Conservation (phyloP, 2,113 vertebrate species). For the Austrofundulus limnaeus region DNA sequence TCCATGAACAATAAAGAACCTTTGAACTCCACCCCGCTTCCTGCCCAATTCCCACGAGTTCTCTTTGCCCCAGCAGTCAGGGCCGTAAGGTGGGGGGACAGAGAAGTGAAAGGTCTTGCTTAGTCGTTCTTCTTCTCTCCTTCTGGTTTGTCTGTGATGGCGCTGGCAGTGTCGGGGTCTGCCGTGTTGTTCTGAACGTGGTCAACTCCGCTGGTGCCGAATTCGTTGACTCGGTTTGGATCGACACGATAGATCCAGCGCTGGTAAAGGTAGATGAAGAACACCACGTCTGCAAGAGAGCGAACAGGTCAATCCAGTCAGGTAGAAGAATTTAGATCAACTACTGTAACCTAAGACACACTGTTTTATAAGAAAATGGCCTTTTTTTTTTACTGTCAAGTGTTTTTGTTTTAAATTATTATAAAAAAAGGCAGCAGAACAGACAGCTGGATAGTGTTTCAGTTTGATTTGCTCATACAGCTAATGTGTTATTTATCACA, state of each 20-base stretch:
- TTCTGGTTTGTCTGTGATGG: constrained; percentile 82
- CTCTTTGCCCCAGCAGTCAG: constrained; percentile 50
- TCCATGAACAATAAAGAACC: constrained; percentile 72
- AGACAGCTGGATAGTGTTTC: too few species aligned
- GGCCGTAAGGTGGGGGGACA: constrained; percentile 25
- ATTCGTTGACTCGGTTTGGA: constrained; percentile 89
- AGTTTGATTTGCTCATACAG: too few species aligned
- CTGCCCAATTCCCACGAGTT: constrained; percentile 57
- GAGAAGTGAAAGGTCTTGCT: constrained; percentile 38
- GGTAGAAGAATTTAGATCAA: background rate
- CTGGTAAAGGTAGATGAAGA: constrained; percentile 95
- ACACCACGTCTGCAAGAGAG: constrained; percentile 85
- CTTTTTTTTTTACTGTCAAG: too few species aligned
- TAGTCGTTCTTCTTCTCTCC: constrained; percentile 93
- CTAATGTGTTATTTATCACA: too few species aligned
- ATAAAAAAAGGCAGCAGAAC: too few species aligned
- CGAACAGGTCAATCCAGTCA: background rate
- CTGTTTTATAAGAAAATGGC: too few species aligned
- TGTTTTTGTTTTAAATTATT: too few species aligned
- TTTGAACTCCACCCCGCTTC: constrained; percentile 56
- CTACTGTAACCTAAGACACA: background rate
- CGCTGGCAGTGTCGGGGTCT: constrained; percentile 16
- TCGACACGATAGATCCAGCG: constrained; percentile 95
- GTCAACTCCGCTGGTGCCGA: constrained; percentile 86
- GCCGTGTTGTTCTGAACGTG: constrained; percentile 44